Percentiles rank a stretch among this genome's conserved stretches.
Conservation (phyloP, 2,113 vertebrate genomes). For the Paratilapia polleni region DNA sequence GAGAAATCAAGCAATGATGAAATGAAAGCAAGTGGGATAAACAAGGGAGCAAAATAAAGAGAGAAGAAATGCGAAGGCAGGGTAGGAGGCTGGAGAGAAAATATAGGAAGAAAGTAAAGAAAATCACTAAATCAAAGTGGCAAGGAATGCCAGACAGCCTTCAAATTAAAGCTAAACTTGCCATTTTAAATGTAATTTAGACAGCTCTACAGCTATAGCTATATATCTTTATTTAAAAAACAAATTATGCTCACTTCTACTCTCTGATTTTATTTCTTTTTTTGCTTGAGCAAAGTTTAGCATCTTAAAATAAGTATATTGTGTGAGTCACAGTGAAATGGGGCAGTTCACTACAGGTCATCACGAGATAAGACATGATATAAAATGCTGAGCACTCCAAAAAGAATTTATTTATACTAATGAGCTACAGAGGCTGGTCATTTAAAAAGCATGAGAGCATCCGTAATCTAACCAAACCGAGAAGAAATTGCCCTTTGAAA, state of each 20-base stretch:
- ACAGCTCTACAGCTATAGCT: not conserved
- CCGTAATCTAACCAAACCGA: not conserved
- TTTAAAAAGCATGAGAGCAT: slow-evolving; percentile 10
- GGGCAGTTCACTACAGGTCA: not conserved
- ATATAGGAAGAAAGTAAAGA: slow-evolving; percentile 8
- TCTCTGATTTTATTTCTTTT: not conserved
- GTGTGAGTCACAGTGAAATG: not conserved
- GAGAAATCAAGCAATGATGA: slow-evolving; percentile 53
- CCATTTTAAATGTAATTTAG: slow-evolving; percentile 13
- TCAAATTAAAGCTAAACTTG: slow-evolving; percentile 32
- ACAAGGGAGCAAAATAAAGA: slow-evolving; percentile 51
- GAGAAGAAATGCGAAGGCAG: slow-evolving; percentile 33
- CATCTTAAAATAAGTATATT: not conserved
- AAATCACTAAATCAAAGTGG: slow-evolving; percentile 45
- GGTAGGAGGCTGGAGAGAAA: slow-evolving; percentile 23
- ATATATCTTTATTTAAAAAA: not conserved
- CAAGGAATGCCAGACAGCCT: slow-evolving; percentile 36
- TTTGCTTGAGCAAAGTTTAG: not conserved
- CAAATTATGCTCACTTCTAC: not conserved
- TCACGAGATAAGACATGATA: not conserved
- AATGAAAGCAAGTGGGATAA: slow-evolving; percentile 60
- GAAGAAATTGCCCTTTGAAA: slow-evolving; percentile 17
- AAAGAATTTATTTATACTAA: not conserved
- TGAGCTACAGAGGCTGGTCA: not conserved
- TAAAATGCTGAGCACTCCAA: not conserved